Conservation (phyloP, 2,888 invertebrate genomes). For the Dasypogon diadema region DNA sequence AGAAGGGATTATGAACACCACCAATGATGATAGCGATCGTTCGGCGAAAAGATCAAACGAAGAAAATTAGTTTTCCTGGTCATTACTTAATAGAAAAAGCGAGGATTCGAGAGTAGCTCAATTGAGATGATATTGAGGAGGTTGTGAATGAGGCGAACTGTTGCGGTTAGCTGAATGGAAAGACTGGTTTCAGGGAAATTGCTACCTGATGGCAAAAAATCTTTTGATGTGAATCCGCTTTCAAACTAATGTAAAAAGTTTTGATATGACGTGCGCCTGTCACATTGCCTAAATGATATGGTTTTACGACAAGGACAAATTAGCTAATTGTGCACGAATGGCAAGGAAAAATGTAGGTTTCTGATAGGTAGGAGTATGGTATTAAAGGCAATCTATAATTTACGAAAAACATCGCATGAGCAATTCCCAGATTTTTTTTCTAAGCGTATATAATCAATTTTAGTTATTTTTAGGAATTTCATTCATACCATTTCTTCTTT, state of each 20-base stretch:
- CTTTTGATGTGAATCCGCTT: constrained; percentile 12
- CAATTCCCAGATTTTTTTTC: too few species aligned
- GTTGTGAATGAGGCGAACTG: background rate
- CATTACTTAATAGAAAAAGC: constrained; percentile 53
- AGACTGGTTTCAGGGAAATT: background rate
- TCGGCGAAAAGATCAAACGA: constrained; percentile 34
- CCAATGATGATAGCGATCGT: constrained; percentile 44
- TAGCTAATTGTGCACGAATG: constrained; percentile 35
- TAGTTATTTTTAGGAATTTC: too few species aligned
- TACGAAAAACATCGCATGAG: too few species aligned
- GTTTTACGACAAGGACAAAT: constrained; percentile 53
- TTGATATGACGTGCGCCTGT: constrained; percentile 49
- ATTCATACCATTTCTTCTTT: too few species aligned
- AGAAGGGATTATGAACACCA: constrained; percentile 13
- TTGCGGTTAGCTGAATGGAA: background rate
- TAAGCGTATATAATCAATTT: too few species aligned
- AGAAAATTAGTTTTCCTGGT: constrained; percentile 55
- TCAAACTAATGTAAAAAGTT: background rate
- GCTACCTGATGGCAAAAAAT: constrained; percentile 3
- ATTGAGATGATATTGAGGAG: constrained; percentile 20
- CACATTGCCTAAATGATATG: constrained; percentile 16
- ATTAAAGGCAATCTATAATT: too few species aligned
- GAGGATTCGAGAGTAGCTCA: constrained; percentile 43
- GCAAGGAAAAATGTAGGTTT: background rate
- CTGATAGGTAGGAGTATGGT: too few species aligned